Percentiles rank a stretch among this genome's conserved stretches.
Conservation (phyloP, 2,113 vertebrate species). For the Dolichallabes microphthalmus region DNA sequence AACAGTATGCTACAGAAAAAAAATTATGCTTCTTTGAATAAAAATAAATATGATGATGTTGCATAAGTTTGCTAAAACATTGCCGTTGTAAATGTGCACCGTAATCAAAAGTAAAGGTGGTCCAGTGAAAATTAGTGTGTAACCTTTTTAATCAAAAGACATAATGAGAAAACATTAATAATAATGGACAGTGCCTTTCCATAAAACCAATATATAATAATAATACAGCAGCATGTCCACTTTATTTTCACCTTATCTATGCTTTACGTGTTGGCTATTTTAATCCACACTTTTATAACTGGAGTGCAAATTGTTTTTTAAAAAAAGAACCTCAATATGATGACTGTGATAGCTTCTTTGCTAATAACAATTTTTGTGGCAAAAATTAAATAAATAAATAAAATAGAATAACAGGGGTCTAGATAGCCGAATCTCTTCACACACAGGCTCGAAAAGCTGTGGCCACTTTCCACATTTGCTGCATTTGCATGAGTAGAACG, state of each 20-base stretch:
- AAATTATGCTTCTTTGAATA: too few species aligned
- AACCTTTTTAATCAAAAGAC: too few species aligned
- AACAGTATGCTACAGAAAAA: too few species aligned
- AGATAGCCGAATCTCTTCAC: background rate
- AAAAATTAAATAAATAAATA: background rate
- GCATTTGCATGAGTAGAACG: background rate
- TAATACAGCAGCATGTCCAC: background rate
- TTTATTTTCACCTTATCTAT: background rate
- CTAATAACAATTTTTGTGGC: background rate
- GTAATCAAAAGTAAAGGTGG: too few species aligned
- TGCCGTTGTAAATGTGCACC: too few species aligned
- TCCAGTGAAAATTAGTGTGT: too few species aligned
- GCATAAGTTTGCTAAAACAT: too few species aligned
- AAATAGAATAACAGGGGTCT: background rate
- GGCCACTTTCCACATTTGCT: slow-evolving; percentile 1
- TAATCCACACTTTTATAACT: background rate
- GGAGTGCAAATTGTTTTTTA: background rate
- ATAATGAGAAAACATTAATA: background rate
- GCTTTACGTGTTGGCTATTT: background rate
- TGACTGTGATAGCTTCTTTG: background rate
- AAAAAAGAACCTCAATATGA: background rate
- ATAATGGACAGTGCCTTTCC: background rate
- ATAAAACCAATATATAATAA: background rate
- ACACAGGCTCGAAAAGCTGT: background rate
- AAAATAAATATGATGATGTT: too few species aligned